Percentiles rank a stretch among this genome's conserved stretches.
Conservation (phyloP, 1,140 invertebrate genomes). For the Caligus rogercresseyi region DNA sequence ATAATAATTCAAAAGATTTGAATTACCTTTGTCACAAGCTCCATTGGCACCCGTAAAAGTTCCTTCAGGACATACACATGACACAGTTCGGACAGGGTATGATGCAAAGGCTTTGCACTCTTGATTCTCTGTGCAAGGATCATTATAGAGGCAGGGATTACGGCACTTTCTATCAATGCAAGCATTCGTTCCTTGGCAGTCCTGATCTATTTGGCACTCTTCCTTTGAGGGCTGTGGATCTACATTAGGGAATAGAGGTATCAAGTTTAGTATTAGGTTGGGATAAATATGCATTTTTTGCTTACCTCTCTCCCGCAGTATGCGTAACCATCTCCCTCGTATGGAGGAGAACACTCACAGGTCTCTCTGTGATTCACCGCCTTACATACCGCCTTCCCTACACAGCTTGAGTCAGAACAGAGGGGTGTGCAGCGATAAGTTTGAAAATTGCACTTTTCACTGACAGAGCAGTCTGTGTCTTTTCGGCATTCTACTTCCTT, state of each 20-base stretch:
- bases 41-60: not conserved
- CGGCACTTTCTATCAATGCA: slow-evolving; percentile 23
- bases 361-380: not conserved
- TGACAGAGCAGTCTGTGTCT: not conserved
- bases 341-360: slow-evolving; percentile 6
- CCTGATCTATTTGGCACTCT: slow-evolving; percentile 30
- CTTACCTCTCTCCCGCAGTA: slow-evolving; percentile 5
- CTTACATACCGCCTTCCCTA: slow-evolving; percentile 37
- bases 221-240: not conserved
- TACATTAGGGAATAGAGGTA: not conserved
- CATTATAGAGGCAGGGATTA: slow-evolving; percentile 23
- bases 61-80: slow-evolving; percentile 10
- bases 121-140: slow-evolving; percentile 22
- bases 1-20: not conserved
- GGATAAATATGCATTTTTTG: not conserved
- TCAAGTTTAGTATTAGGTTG: no score
- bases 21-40: not conserved
- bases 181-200: slow-evolving; percentile 22
- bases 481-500: slow-evolving; percentile 3
- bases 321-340: slow-evolving; percentile 2
- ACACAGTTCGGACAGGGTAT: slow-evolving; percentile 53
- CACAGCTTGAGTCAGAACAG: slow-evolving; percentile 54
- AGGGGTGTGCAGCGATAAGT: slow-evolving; percentile 64
- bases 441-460: slow-evolving; percentile 49
- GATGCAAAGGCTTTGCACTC: slow-evolving; percentile 54